Base-by-base conservation (phyloP, 1,140 invertebrate genomes). In the Drosophila pachea region DNA sequence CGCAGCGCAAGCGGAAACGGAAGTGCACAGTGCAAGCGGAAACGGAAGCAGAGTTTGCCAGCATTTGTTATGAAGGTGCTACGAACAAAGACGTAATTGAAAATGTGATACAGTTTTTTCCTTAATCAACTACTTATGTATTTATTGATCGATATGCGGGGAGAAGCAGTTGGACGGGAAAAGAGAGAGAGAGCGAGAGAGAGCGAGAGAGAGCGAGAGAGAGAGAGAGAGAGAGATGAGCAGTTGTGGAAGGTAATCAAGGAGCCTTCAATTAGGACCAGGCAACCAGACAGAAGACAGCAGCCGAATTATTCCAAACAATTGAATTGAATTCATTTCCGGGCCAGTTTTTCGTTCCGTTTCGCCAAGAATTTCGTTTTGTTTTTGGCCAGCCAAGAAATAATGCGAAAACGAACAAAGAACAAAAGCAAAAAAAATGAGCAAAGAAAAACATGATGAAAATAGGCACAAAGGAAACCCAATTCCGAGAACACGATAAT, bases 51-150 rank as follows among this genome's bases (percentile, higher is more conserved):
- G 63, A 71, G 54, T 43, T 67, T 69, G 52, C 55, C 43, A 72
- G 68, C 59, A 76, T 77, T 79, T 78, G 74, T 74, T 79, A 76
- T 77, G 79, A 87, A 78, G 87, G 87, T 88, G 87, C 87, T 88
- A 88, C 75, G 78, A 86, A 88, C 87, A 88, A 88, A 88, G 86
- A 87, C 82, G 87, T 88, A 88, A 88, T 84, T 86, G 84, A 79
- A 86, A 88, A 88, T 88, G 87, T 88, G 87, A 88, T 88, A 88
- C 83, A 81, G 78, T 84, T 86, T 86, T 84, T 83, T 83, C 81
- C 76, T 83, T 84, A 84, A 76, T 67, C 69, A 68, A 72, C 49
- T 56, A 67, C 47, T 65, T 72, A 72, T 74, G 76, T 83, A 84
- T 83, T 84, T 84, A 83, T 79, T 84, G 65, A 73, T 61, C 7